phyloP scores from a whole-genome alignment of 2,113 vertebrate species.

The Stigmatopora argus region DNA sequence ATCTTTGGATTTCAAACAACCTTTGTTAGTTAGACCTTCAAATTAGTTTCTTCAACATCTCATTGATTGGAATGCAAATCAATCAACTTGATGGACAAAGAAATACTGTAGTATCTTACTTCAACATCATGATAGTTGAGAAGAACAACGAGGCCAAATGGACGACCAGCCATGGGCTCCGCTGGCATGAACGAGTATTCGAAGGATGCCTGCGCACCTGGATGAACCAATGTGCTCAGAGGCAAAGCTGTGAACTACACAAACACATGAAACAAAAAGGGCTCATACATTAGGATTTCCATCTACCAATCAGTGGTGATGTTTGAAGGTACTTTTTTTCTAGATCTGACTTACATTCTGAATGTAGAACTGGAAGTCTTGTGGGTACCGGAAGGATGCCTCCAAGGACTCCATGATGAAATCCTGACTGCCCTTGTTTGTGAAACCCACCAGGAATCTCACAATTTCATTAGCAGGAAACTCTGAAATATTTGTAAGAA shows the following conservation, averaged over 20 bases:
- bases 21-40: too few species aligned
- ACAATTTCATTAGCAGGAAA: constrained; percentile 73
- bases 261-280: constrained; percentile 11
- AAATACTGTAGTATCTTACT: constrained; percentile 38
- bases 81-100: neutral
- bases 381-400: constrained; percentile 75
- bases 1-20: too few species aligned
- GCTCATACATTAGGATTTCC: too few species aligned
- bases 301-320: too few species aligned
- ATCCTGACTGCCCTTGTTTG: constrained; percentile 69
- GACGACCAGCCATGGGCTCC: constrained; percentile 72
- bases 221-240: constrained; percentile 61
- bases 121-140: constrained; percentile 67
- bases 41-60: neutral
- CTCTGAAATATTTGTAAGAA: constrained; percentile 44
- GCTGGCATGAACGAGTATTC: constrained; percentile 76
- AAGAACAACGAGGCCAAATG: constrained; percentile 72
- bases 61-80: neutral
- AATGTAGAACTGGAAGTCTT: constrained; percentile 76
- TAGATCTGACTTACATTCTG: constrained; percentile 65
- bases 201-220: constrained; percentile 70
- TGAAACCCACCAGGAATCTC: constrained; percentile 73
- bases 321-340: too few species aligned
- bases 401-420: constrained; percentile 69
- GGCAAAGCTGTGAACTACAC: constrained; percentile 72